phyloP scores from a whole-genome alignment of 2,113 vertebrate species.

The Pagrus major region DNA sequence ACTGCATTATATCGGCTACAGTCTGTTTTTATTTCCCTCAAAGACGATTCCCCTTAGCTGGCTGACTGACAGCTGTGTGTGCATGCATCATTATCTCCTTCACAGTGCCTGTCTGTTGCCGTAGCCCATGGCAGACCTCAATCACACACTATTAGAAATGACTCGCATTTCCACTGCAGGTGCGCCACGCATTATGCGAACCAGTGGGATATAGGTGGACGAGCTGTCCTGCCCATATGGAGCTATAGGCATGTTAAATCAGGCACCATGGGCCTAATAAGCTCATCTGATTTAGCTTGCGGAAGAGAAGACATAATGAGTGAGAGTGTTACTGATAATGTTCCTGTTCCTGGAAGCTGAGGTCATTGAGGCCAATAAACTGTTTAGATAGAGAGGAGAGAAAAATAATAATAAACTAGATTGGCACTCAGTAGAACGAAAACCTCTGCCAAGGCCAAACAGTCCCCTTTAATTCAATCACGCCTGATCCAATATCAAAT shows the following conservation, averaged over 20 bases:
- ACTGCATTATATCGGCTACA: slow-evolving; percentile 61
- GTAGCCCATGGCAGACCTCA: slow-evolving; percentile 77
- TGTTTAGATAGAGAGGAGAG: slow-evolving; percentile 1
- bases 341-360: slow-evolving; percentile 35
- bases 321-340: slow-evolving; percentile 41
- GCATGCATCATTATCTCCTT: slow-evolving; percentile 78
- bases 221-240: slow-evolving; percentile 5
- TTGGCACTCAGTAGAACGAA: too few relatives aligned
- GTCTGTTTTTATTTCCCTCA: slow-evolving; percentile 75
- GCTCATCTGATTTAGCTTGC: slow-evolving; percentile 39
- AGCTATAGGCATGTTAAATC: slow-evolving; percentile 32
- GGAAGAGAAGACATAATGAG: slow-evolving; percentile 31
- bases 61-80: slow-evolving; percentile 79
- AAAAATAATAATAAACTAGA: background rate
- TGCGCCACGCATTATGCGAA: slow-evolving; percentile 29
- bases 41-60: slow-evolving; percentile 67
- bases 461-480: too few relatives aligned
- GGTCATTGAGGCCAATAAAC: slow-evolving; percentile 28
- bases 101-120: slow-evolving; percentile 73
- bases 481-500: too few relatives aligned
- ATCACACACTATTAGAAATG: slow-evolving; percentile 69
- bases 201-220: slow-evolving; percentile 34
- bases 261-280: slow-evolving; percentile 10
- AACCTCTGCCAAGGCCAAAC: too few relatives aligned
- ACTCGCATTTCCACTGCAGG: slow-evolving; percentile 66